These are phyloP conservation scores for Ascaphus truei DNA, from an alignment of 2,113 vertebrate genomes.

Conservation along the genomic window DNA sequence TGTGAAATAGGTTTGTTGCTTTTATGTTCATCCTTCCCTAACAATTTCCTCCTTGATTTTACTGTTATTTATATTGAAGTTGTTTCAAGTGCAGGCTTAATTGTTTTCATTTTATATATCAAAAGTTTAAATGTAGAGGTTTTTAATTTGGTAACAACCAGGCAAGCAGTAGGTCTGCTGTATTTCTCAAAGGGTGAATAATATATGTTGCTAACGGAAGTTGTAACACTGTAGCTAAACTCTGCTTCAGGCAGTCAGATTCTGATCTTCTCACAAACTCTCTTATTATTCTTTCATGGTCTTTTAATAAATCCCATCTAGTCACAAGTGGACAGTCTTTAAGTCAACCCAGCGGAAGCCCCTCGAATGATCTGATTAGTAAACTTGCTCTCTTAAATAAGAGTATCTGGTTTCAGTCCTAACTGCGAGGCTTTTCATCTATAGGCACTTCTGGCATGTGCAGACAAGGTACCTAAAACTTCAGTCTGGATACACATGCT, in stretches of 20 bases:
- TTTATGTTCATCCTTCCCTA: too few species aligned
- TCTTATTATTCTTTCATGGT: constrained; percentile 15
- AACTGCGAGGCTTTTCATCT: neutral
- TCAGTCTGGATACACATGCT: neutral
- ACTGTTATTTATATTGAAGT: too few species aligned
- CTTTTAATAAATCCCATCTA: constrained; percentile 2
- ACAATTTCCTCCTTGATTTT: too few species aligned
- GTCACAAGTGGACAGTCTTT: constrained; percentile 1
- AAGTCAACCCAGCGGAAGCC: constrained; percentile 4
- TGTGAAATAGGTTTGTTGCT: too few species aligned
- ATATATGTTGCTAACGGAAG: neutral
- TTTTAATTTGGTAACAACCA: too few species aligned
- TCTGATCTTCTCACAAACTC: constrained; percentile 4
- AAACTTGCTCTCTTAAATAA: neutral
- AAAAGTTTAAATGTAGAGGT: too few species aligned
- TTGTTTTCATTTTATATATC: too few species aligned
- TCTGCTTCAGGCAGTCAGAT: neutral
- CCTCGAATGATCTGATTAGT: constrained; percentile 9
- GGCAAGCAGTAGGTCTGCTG: neutral
- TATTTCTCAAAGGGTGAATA: constrained; percentile 2
- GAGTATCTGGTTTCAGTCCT: constrained; percentile 6
- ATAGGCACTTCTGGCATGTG: neutral
- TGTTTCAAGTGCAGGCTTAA: too few species aligned
- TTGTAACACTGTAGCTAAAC: neutral
- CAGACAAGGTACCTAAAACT: neutral